Evolutionary conservation across 1,140 invertebrate species (phyloP).

Genomic region (Pectinophora gossypiella): DNA sequence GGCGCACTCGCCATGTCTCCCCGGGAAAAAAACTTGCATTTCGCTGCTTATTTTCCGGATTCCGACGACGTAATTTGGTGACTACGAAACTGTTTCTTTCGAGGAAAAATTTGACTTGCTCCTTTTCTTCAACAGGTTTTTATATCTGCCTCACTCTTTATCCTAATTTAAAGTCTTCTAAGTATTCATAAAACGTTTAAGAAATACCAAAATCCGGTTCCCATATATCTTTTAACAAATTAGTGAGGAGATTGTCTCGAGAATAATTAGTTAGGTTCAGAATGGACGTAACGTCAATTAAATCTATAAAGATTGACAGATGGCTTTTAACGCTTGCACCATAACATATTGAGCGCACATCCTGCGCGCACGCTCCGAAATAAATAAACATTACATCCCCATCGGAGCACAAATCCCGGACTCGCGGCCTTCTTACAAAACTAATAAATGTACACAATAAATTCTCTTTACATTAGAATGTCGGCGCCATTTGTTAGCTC

Average conservation of each 20-base stretch:
- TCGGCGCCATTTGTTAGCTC: constrained; percentile 28
- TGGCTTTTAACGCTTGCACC: constrained; percentile 33
- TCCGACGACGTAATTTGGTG: background rate
- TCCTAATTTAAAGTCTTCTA: background rate
- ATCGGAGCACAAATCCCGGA: constrained; percentile 35
- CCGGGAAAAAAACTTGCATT: background rate
- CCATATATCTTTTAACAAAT: constrained; percentile 32
- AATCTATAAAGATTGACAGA: constrained; percentile 50
- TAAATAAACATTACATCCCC: constrained; percentile 52
- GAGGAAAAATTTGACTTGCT: background rate
- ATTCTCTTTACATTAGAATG: constrained; percentile 49
- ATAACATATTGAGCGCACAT: constrained; percentile 35
- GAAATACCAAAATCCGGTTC: background rate
- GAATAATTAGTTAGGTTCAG: constrained; percentile 35
- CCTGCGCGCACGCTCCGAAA: constrained; percentile 41
- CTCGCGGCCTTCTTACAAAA: constrained; percentile 45
- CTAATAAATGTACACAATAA: constrained; percentile 62
- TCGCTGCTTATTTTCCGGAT: background rate
- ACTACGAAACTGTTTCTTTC: background rate
- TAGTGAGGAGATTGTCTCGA: constrained; percentile 14
- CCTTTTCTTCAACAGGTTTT: background rate
- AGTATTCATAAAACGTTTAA: too few relatives aligned
- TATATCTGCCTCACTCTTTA: background rate
- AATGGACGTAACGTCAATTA: constrained; percentile 44
- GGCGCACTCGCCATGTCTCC: constrained; percentile 8